Evolutionary conservation across 2,113 vertebrate species (phyloP), one percentile per base, ranked within the genome.

Genomic region (Sylvilagus bachmani): DNA sequence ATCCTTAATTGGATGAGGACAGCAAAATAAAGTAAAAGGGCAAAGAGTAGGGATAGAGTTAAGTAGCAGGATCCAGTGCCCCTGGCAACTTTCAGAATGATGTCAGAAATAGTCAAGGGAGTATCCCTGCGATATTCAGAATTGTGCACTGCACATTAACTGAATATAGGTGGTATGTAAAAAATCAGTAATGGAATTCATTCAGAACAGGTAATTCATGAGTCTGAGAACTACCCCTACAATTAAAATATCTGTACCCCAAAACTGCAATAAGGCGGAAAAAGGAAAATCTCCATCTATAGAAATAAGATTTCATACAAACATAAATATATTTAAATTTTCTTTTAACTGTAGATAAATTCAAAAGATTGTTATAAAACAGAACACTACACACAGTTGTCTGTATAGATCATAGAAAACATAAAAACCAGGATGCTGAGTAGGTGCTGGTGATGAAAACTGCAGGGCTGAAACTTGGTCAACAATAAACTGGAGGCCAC

Each of bases 261-360:
- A 95, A 64, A 0, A 66, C 90, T 85, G 11, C n/a, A 67, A 92
- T 51, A 95, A 44, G 90, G 19, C 83, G 64, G 33, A 14, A 71
- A 53, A 79, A 96, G 44, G 29, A 92, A 91, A 82, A 89, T 92
- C 93, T 97, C 78, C 86, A 90, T 83, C 0, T 86, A 86, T 3
- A 97, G 93, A 98, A 98, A 98, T 91, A 97, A 97, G 71, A 94
- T 97, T 98, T 98, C 96, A 98, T 98, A 98, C 96, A 98, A 98
- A 98, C 97, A 98, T 98, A 98, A 98, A 98, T 98, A 98, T 98
- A 98, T 98, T 98, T 98, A 97, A 97, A 96, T 97, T 95, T 98
- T 98, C 96, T 98, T 98, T 96, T 97, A 98, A 98, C 97, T 96
- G 80, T 92, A 98, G 97, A 96, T 93, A 97, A 96, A 93, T 93